Base-by-base conservation (phyloP, 2,888 invertebrate species). In the Euphydryas editha region DNA sequence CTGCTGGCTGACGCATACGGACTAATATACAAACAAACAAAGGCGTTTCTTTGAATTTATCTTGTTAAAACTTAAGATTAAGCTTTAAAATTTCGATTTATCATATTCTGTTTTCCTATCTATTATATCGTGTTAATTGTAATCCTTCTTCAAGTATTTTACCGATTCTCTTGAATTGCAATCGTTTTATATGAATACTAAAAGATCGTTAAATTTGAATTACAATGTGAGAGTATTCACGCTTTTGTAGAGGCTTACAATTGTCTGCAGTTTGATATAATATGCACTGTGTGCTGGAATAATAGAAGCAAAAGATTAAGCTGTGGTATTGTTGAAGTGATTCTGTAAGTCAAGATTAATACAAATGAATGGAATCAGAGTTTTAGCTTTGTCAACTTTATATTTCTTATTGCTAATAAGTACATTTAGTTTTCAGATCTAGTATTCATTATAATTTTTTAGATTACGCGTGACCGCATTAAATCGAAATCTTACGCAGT, bases 291-390 rank as follows among this genome's bases (percentile, higher is more conserved):
- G 62, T 65, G 55, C 65, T 36, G 44, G 47, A 42, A 61, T 59
- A 61, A 69, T 54, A 63, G 54, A 60, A 60, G 47, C 58, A 57
- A 58, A 58, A 61, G 68, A 65, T 70, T 68, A 65, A 59, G 51
- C 47, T 24, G 13, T 57, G 47, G 64, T 62, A 62, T 68, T 70
- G 65, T 65, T 36, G 20, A 62, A 62, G 42, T 21, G 55, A 47
- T 59, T 59, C 49, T 74, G 49, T 71, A 74, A 64, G 73, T 56
- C 5, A 39, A 75, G 78, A 82, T 84, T 80, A 77, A 83, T 82
- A 79, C 67, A 17, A 46, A 51, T 69, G 72, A 78, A 76, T 65
- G 54, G 67, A 47, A 57, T 64, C 57, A 58, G 69, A 60, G 62
- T 57, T 66, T 67, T 68, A 72, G 64, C 63, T 59, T 60, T 67